phyloP scores from a whole-genome alignment of 2,113 vertebrate species.

The Trichomycterus rosablanca region DNA sequence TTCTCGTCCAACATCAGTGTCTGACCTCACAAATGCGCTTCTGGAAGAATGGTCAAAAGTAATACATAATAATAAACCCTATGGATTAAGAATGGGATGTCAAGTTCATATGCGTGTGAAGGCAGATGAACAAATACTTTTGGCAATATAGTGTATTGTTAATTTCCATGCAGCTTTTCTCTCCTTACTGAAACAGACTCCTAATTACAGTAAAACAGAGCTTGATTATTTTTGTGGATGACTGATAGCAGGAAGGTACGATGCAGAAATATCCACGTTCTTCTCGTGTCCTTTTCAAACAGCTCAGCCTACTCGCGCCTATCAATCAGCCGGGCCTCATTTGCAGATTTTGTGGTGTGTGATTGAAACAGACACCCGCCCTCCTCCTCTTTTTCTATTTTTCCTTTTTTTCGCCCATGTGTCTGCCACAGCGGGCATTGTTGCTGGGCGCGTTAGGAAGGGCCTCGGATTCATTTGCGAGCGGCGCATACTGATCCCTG shows the following conservation, averaged over 20 bases:
- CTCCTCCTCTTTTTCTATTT: conserved; percentile 14
- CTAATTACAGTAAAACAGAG: too few relatives aligned
- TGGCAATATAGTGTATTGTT: too few relatives aligned
- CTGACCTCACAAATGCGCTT: too few relatives aligned
- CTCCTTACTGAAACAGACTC: too few relatives aligned
- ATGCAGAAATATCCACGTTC: too few relatives aligned
- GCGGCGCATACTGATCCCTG: neutral
- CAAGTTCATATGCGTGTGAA: too few relatives aligned
- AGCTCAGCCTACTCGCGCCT: conserved; percentile 22
- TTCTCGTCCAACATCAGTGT: too few relatives aligned
- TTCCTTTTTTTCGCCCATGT: conserved; percentile 6
- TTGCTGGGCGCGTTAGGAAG: neutral
- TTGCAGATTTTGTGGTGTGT: conserved; percentile 26
- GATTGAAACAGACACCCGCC: conserved; percentile 29
- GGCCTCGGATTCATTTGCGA: conserved; percentile 19
- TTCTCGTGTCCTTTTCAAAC: conserved; percentile 7
- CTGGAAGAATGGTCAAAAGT: too few relatives aligned
- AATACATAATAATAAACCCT: too few relatives aligned
- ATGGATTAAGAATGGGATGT: too few relatives aligned
- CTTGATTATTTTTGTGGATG: neutral
- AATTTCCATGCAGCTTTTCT: too few relatives aligned
- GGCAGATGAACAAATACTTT: too few relatives aligned
- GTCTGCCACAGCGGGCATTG: neutral
- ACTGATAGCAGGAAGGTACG: conserved; percentile 14
- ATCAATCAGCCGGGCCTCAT: conserved; percentile 31